Percentiles rank a stretch among this genome's conserved stretches.
These are phyloP conservation scores for Paramacrobiotus metropolitanus DNA, from an alignment of 1,140 invertebrate species.

Conservation along the genomic window DNA sequence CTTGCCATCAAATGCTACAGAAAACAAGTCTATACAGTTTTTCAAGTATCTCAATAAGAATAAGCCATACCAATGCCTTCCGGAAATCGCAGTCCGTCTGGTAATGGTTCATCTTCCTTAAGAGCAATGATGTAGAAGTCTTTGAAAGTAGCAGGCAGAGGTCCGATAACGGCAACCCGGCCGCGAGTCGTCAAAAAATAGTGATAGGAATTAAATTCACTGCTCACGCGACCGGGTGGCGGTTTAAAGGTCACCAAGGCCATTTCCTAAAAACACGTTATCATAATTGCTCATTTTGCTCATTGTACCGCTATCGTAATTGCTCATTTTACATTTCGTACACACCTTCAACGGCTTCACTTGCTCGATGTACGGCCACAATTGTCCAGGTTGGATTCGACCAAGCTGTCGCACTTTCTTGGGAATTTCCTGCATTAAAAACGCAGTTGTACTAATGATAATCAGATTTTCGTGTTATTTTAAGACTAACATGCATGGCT, in stretches of 20 bases:
- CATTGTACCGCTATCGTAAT: not conserved
- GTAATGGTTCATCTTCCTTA: not conserved
- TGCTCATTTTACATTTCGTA: not conserved
- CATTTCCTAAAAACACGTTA: not conserved
- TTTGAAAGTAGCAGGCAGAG: not conserved
- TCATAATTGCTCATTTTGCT: not conserved
- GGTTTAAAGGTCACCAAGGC: not conserved
- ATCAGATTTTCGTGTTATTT: not conserved
- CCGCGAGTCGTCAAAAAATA: not conserved
- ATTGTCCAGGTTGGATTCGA: not conserved
- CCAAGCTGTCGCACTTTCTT: not conserved
- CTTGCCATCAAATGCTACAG: not conserved
- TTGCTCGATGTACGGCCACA: constrained; percentile 3
- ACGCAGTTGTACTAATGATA: not conserved
- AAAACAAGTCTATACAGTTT: no score
- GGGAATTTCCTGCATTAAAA: not conserved
- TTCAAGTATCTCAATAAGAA: no score
- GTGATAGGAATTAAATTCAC: not conserved
- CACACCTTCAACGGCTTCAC: not conserved
- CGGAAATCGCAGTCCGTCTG: not conserved
- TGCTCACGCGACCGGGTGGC: not conserved
- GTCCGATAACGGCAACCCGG: not conserved
- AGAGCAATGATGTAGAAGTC: constrained; percentile 4
- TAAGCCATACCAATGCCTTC: not conserved
- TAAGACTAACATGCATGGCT: not conserved